These are phyloP conservation scores for Rhinopomastus cyanomelas DNA, from an alignment of 2,113 vertebrate genomes.

Conservation along the genomic window DNA sequence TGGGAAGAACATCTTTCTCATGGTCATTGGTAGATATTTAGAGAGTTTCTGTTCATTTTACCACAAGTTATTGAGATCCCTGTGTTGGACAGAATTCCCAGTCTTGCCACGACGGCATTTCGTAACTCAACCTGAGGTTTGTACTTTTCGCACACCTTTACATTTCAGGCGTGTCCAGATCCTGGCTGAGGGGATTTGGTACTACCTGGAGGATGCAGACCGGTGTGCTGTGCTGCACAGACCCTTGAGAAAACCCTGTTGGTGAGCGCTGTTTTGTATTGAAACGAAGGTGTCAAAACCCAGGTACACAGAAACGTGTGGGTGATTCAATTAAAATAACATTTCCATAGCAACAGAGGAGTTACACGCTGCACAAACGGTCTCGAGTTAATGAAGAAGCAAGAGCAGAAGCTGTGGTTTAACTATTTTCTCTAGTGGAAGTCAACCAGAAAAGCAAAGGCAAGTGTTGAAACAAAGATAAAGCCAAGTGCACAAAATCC, in stretches of 20 bases:
- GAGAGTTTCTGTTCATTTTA: background rate
- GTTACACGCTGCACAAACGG: background rate
- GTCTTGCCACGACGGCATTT: background rate
- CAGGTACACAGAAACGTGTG: background rate
- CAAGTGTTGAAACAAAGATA: slow-evolving; percentile 29
- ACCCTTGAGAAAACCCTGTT: background rate
- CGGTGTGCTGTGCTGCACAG: rapidly evolving
- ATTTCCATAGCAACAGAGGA: slow-evolving; percentile 3
- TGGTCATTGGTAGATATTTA: background rate
- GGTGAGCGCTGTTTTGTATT: background rate
- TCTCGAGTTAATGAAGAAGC: background rate
- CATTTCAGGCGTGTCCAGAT: background rate
- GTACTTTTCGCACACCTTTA: background rate
- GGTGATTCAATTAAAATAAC: background rate
- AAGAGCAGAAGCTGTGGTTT: background rate
- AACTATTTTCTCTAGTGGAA: background rate
- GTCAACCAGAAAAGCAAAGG: slow-evolving; percentile 3
- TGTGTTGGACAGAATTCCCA: background rate
- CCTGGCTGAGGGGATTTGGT: background rate
- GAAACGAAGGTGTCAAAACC: background rate
- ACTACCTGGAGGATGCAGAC: background rate
- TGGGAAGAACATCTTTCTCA: background rate
- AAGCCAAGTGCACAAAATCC: background rate
- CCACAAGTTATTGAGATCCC: background rate
- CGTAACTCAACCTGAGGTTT: background rate